Evolutionary conservation across 2,113 vertebrate species (phyloP), one percentile per base, ranked within the genome.

Genomic region (Colius striatus): DNA sequence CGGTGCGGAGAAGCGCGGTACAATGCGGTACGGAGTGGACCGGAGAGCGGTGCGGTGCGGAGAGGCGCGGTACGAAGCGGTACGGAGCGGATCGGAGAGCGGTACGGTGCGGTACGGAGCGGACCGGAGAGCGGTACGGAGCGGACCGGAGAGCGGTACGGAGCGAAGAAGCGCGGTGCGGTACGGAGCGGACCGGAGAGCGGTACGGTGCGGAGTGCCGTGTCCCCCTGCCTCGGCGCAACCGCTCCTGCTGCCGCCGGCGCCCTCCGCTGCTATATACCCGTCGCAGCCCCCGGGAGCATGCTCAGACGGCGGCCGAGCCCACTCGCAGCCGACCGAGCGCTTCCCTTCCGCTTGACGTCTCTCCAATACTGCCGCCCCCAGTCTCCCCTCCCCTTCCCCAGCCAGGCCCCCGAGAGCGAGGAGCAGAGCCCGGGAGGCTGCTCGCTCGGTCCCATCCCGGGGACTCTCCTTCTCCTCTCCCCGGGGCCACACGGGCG

Each of bases 251-350:
- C 62, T 20, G 51, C 50, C 16, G 47, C 7, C 45, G 13, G 70
- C 20, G 2, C 18, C 29, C 26, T 43, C 45, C 41, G 54, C 81
- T 74, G 16, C 23, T 97, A 97, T 98, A 97, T 98, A 98, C 13
- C 58, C 72, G 81, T 94, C 47, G 74, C 76, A 80, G 83, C 94
- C 97, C 97, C 97, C 97, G 77, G 80, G 97, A 86, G 96, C 93
- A 95, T 95, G 98, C 97, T 95, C 97, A 88, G 96, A 92, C 96
- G 71, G 96, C 80, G 7, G 96, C 97, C 95, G 82, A 47, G 96
- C 96, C 95, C 96, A 84, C 80, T 91, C 29, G 61, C 95, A 62
- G 94, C 93, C 93, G 13, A 95, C 47, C 34, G 38, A 21, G 78
- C 71, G 23, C 96, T 89, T 88, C 95, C 92, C 89, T 87, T 63